phyloP scores from a whole-genome alignment of 2,888 invertebrate species.

The Muscina levida region DNA sequence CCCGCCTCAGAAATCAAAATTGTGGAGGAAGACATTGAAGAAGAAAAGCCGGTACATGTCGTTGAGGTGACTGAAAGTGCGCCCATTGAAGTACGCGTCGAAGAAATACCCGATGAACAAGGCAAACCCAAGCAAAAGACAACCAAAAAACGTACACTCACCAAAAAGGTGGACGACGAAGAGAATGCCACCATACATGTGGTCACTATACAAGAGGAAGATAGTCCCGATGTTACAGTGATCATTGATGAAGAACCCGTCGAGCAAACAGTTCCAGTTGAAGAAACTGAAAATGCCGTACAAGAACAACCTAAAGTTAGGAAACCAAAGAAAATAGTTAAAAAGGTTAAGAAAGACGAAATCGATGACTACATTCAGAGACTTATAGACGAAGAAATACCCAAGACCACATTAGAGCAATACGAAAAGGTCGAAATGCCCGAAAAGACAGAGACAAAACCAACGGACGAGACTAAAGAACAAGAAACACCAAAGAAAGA shows the following conservation, averaged over 20 bases:
- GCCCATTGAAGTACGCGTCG: conserved; percentile 72
- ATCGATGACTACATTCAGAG: conserved; percentile 77
- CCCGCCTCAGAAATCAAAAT: conserved; percentile 70
- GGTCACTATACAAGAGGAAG: conserved; percentile 75
- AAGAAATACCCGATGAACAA: conserved; percentile 71
- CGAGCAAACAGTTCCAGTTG: conserved; percentile 47
- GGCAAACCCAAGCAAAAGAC: conserved; percentile 75
- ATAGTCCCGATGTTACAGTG: conserved; percentile 73
- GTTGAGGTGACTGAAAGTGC: conserved; percentile 73
- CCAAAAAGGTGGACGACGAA: conserved; percentile 73
- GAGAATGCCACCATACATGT: conserved; percentile 74
- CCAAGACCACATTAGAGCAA: conserved; percentile 79
- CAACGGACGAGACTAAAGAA: conserved; percentile 66
- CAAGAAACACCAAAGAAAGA: conserved; percentile 73
- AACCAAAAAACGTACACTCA: conserved; percentile 74
- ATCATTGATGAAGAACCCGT: conserved; percentile 74
- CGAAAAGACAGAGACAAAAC: conserved; percentile 70
- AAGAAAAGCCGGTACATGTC: conserved; percentile 67
- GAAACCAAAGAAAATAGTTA: conserved; percentile 73
- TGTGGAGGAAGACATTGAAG: conserved; percentile 66
- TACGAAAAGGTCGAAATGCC: conserved; percentile 78
- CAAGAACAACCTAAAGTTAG: conserved; percentile 71
- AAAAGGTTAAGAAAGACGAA: conserved; percentile 75
- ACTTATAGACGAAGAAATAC: conserved; percentile 78
- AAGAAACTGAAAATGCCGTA: conserved; percentile 67